Percentiles rank a stretch among this genome's conserved stretches.
Conservation (phyloP, 2,797 vertebrate species). For the Streptopelia turtur region DNA sequence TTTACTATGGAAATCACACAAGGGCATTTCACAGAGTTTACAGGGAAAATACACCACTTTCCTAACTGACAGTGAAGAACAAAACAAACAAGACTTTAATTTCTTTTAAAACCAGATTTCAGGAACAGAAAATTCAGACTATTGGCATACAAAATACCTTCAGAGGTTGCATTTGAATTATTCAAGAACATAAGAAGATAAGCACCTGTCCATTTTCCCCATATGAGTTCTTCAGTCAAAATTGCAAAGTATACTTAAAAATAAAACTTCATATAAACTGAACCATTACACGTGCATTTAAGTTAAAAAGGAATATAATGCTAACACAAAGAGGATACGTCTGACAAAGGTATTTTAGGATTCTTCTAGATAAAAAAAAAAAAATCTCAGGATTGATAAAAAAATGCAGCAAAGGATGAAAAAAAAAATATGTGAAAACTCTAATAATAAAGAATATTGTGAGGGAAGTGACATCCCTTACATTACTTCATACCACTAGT, state of each 20-base stretch:
- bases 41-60: background rate
- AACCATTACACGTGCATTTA: background rate
- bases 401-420: background rate
- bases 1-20: background rate
- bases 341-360: background rate
- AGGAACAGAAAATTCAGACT: background rate
- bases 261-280: background rate
- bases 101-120: background rate
- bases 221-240: background rate
- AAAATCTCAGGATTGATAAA: background rate
- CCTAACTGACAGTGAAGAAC: background rate
- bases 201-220: background rate
- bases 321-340: background rate
- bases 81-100: background rate
- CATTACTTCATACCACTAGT: background rate
- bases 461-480: background rate
- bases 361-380: background rate
- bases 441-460: background rate
- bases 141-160: background rate
- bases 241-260: background rate
- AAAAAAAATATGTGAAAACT: background rate
- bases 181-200: background rate
- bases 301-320: background rate
- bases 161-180: background rate
- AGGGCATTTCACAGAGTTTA: background rate